Base-by-base conservation (phyloP, 2,113 vertebrate species). In the Ploceus nigricollis region DNA sequence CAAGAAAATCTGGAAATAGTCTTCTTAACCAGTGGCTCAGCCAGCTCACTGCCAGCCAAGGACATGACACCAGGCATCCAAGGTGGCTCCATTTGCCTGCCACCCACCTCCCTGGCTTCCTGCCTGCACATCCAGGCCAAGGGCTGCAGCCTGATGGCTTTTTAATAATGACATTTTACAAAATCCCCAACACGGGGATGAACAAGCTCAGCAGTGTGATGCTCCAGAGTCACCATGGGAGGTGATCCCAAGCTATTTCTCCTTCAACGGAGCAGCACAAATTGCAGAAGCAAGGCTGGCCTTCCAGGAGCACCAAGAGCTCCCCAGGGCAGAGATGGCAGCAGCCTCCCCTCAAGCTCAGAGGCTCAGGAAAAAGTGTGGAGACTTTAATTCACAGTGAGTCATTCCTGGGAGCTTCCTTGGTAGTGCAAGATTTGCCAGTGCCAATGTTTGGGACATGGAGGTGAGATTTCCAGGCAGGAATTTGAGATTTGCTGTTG, bases 331-430 rank as follows among this genome's bases (percentile, higher is more conserved):
- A 87, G 87, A 61, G 80, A 37, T 58, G 64, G 72, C 71, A 87
- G 72, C 68, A 78, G 56, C 76, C 51, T 53, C 42, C 37, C 28
- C 75, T 79, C 4, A 2, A 69, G 72, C 60, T 93, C 76, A 69
- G 72, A 83, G 33, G 53, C 48, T 60, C 0, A 0, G 11, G n/a
- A 6, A 47, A 27, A 72, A 50, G 14, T 5, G 1, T 28, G n/a
- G 51, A 89, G 50, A 50, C 1, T 3, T 77, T 73, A 21, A 33
- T 50, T 47, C 23, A 51, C 33, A 83, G 25, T 3, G 9, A 83
- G 58, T 69, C 28, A 77, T 53, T 91, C 57, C 83, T 89, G 83
- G 64, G 83, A 78, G 35, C 87, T 81, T 84, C 60, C 77, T 44
- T 22, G 11, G 39, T 63, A 69, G 54, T n/a, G 28, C 42, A 91